Evolutionary conservation across 2,113 vertebrate species (phyloP), one percentile per base, ranked within the genome.

Genomic region (Lophotis ruficrista): DNA sequence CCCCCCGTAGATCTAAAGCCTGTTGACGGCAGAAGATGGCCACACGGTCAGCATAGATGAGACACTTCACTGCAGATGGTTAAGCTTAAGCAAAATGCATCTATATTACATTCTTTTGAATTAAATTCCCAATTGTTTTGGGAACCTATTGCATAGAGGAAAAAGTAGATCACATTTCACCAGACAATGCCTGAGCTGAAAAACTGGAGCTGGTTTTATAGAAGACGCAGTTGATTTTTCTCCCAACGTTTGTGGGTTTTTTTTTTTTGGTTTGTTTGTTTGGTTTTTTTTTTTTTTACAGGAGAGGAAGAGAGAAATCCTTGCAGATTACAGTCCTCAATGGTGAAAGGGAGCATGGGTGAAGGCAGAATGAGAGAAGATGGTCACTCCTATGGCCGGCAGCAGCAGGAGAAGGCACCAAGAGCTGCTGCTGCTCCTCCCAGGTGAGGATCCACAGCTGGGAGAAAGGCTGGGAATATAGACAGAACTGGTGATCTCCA

Each of bases 111-210:
- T 43, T 12, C 86, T n/a, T 83, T 81, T 64, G 89, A 93, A 87
- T 78, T 51, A 22, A 95, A 96, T 66, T 64, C 85, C 83, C 85
- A 20, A 58, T 62, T 85, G 88, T 85, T 94, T 88, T 8, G 88
- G 88, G 92, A 96, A 73, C 85, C 71, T 77, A 28, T 88, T 96
- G 81, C 68, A 38, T 37, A 65, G 76, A 95, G 93, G 93, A 93
- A 93, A 87, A 95, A 66, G 92, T 8, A 83, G 96, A 93, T 96
- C 94, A 27, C 51, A 2, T 94, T 96, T 97, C 92, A 90, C 21
- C 79, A 77, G 92, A 83, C 78, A 84, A 64, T 93, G 93, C 73
- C 65, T 45, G 70, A 75, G 73, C 58, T 84, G 91, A 75, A 83
- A 71, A 72, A 64, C 56, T 21, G 12, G 64, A 48, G 72, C 81